Base-by-base conservation (phyloP, 2,888 invertebrate species). In the Acanthoscelides obtectus region DNA sequence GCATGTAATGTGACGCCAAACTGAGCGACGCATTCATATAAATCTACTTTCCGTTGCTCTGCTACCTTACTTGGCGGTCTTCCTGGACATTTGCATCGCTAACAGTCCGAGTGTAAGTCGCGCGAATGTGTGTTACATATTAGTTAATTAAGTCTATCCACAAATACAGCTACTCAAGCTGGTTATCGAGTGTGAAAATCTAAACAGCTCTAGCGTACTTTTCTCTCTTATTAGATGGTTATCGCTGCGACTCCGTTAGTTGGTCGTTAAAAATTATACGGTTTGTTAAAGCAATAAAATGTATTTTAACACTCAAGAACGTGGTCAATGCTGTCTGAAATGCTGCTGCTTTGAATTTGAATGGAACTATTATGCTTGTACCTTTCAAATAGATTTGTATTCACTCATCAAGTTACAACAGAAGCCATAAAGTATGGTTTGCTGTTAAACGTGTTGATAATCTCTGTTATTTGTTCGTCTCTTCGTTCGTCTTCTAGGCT, bases 251-350 rank as follows among this genome's bases (percentile, higher is more conserved):
- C 17, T 67, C 67, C 67, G 67, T 67, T 67, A 67, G 67, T 67
- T 4, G 67, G 67, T 22, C 67, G 20, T 22, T 67, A 67, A 67
- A 67, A 67, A 67, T 67, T 67, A 67, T 22, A 67, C 67, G 67
- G 67, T 67, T 22, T 67, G 67, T 22, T 22, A 21, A n/a, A 21
- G 67, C 67, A 67, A 22, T 67, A n/a, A 67, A 67, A 67, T 67
- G 22, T 67, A 67, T 67, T 67, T 67, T 67, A 67, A 67, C 25
- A 67, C 67, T 67, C 20, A 22, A 20, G 45, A 45, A 12, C 45
- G 45, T 45, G 45, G 45, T 17, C 45, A 45, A 17, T 12, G 45
- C 45, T 45, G 12, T 45, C 45, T 45, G 12, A 45, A 45, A 45
- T 45, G 45, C 8, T 45, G 45, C 45, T 45, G 45, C 45, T 45